Conservation (phyloP, 2,888 invertebrate species). For the Zaprionus obscuricornis region DNA sequence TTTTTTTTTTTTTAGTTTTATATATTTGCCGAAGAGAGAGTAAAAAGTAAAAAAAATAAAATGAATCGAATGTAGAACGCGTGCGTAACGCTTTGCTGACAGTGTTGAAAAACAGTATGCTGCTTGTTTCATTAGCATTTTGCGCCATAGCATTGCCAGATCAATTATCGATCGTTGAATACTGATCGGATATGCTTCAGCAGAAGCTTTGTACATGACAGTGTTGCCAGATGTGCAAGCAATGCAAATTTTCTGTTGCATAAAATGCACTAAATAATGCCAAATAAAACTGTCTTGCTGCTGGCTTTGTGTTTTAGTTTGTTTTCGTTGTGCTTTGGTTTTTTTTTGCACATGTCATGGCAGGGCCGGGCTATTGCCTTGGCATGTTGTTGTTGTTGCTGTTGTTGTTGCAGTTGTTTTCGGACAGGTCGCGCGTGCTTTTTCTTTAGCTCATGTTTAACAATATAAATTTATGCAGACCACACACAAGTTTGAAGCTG, state of each 20-base stretch:
- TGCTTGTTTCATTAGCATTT: too few relatives aligned
- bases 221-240: slow-evolving; percentile 18
- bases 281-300: neutral
- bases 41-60: too few relatives aligned
- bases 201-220: too few relatives aligned
- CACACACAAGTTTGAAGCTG: slow-evolving; percentile 48
- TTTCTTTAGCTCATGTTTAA: slow-evolving; percentile 70
- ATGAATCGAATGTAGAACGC: too few relatives aligned
- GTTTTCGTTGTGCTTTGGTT: neutral
- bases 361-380: slow-evolving; percentile 18
- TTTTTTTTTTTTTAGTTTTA: too few relatives aligned
- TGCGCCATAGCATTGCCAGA: too few relatives aligned
- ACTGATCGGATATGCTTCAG: too few relatives aligned
- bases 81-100: too few relatives aligned
- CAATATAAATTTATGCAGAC: slow-evolving; percentile 72
- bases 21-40: too few relatives aligned
- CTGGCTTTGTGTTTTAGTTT: neutral
- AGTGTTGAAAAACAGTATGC: too few relatives aligned
- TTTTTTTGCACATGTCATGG: slow-evolving; percentile 22
- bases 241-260: neutral
- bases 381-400: neutral
- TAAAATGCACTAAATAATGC: neutral
- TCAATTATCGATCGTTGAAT: too few relatives aligned
- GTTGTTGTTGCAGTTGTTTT: slow-evolving; percentile 6
- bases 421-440: slow-evolving; percentile 75